Evolutionary conservation across 2,113 vertebrate species (phyloP), one percentile per base, ranked within the genome.

Genomic region (Tinamus guttatus): DNA sequence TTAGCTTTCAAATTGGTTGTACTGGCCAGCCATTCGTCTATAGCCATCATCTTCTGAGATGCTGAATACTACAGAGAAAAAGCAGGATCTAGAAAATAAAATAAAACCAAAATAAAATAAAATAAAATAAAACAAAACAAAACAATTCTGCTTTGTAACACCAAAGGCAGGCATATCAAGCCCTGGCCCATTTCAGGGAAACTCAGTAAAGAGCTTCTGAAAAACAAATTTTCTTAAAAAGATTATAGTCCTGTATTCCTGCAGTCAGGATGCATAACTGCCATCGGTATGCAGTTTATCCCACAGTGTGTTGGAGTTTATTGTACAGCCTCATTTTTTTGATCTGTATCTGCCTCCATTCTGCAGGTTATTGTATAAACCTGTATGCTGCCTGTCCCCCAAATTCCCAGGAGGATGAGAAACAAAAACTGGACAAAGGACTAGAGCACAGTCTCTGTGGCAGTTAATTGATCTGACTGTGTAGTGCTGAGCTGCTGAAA

Each of bases 41-140:
- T 78, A 94, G 71, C 62, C 40, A 38, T 68, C 27, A 36, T 77
- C 34, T 93, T 90, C 49, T 73, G 78, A 85, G 63, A 62, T 54
- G 65, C 52, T 59, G 84, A 52, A 76, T 6, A 11, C 8, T 58
- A 32, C n/a, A 74, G 73, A 78, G 30, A 70, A 19, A 73, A 91
- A 91, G 59, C 20, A 87, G 59, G 15, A 52, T 28, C 63, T 80
- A 34, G 7, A n/a, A 85, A 93, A 34, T 5, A 28, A 54, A 73
- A n/a, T 41, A 25, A 41, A 22, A 34, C 5, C 25, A 20, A 8
- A 49, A 49, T 49, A 22, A 49, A 22, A 22, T 24, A 22, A 49
- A 49, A 49, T 49, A 22, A 49, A 49, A 22, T 49, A 22, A 49
- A 49, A 49, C 24, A 34, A 65, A 54, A 21, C 4, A 27, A 47